Evolutionary conservation across 1,140 invertebrate genomes (phyloP), one percentile per base, ranked within the genome.

Genomic region (Papilio machaon): DNA sequence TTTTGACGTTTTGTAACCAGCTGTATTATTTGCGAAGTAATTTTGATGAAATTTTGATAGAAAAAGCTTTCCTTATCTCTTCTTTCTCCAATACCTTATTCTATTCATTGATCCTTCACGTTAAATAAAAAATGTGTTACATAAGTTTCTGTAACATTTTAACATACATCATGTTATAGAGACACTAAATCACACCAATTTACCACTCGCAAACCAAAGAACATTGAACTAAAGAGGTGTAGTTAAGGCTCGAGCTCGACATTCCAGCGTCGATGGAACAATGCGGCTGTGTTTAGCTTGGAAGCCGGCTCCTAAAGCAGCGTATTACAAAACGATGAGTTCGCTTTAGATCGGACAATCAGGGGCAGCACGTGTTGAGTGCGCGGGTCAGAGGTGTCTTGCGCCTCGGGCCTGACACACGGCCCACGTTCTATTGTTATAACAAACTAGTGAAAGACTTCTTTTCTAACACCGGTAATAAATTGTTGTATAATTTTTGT

Each of bases 311-410:
- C 75, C 80, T 83, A 81, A 83, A 84, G 80, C 82, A 80, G 80
- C 85, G 85, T 89, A 87, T 92, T 92, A 92, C 88, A 90, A 91
- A 91, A 91, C 86, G 88, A 90, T 90, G 87, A 89, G 88, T 85
- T 89, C 84, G 83, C 83, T 86, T 87, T 86, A 85, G 82, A 85
- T 86, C 84, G 85, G 86, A 88, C 90, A 92, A 91, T 92, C 86
- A 89, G 85, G 88, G 81, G 86, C 86, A 90, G 90, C 91, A 92
- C 91, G 91, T 89, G 91, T 89, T 84, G 82, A 79, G 10, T 67
- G 77, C 76, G 74, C 64, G 81, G 91, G 91, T 91, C 91, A 92
- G 80, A 89, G 91, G 89, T 89, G 83, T n/a, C 83, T 86, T 80
- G 83, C 87, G 89, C 87, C 88, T 88, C 84, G 84, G 80, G 86